These are phyloP conservation scores for Drosophila ogumai DNA, from an alignment of 1,140 invertebrate genomes.

Conservation along the genomic window DNA sequence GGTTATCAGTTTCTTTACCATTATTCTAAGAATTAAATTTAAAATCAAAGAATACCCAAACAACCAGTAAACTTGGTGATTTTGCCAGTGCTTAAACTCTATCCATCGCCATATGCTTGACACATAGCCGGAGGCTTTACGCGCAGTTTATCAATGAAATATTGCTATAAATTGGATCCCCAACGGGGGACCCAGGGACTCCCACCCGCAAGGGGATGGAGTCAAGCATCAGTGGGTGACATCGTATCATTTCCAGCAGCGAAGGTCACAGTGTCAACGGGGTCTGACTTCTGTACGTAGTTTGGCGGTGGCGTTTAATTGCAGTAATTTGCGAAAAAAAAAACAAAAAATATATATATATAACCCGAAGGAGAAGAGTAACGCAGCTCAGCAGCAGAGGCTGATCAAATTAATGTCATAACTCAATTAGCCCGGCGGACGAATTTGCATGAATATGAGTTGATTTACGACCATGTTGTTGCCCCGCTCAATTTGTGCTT, in stretches of 20 bases:
- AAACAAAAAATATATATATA: background rate
- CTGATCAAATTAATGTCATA: conserved; percentile 82
- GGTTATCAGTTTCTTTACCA: too few relatives aligned
- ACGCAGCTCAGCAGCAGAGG: conserved; percentile 11
- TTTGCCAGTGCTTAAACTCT: conserved; percentile 16
- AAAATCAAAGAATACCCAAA: background rate
- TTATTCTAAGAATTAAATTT: too few relatives aligned
- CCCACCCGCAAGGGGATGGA: conserved; percentile 15
- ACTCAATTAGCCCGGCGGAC: conserved; percentile 73
- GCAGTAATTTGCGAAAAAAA: conserved; percentile 68
- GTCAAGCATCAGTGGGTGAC: conserved; percentile 17
- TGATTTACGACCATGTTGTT: conserved; percentile 53
- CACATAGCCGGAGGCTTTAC: conserved; percentile 33
- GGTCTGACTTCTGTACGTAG: conserved; percentile 37
- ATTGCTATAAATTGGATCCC: conserved; percentile 69
- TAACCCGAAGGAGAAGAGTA: conserved; percentile 14
- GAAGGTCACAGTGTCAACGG: conserved; percentile 66
- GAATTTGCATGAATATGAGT: conserved; percentile 51
- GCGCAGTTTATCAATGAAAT: conserved; percentile 76
- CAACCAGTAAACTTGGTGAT: background rate
- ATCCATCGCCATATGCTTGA: conserved; percentile 39
- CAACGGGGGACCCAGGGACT: conserved; percentile 19
- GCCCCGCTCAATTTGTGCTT: conserved; percentile 55
- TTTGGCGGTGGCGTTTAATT: conserved; percentile 64
- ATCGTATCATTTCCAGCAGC: conserved; percentile 57